Conservation (phyloP, 2,797 vertebrate species). For the Cuniculus paca region DNA sequence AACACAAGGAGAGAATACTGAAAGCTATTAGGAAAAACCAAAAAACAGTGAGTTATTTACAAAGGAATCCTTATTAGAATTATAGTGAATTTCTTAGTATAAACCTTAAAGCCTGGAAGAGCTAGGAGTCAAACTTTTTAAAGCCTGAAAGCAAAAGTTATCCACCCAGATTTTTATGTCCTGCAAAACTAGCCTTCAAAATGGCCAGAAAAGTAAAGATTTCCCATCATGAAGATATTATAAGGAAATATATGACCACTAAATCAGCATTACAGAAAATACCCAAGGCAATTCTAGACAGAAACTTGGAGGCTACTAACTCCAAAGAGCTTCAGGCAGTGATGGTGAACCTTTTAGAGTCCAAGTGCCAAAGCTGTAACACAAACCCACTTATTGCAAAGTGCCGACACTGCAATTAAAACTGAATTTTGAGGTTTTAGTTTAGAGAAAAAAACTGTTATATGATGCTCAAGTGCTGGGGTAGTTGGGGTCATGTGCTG, state of each 20-base stretch:
- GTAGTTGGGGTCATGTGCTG: neutral
- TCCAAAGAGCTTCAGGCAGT: neutral
- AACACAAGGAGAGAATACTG: neutral
- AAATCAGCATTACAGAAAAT: neutral
- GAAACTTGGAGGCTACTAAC: neutral
- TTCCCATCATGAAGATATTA: neutral
- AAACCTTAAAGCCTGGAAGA: neutral
- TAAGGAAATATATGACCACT: neutral
- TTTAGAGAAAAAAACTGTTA: neutral
- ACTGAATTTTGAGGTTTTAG: neutral
- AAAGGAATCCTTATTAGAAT: neutral
- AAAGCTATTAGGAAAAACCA: neutral
- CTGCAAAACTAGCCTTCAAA: neutral
- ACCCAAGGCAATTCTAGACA: neutral
- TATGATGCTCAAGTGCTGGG: neutral
- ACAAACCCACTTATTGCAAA: neutral
- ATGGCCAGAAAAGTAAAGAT: neutral
- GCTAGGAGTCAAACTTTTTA: neutral
- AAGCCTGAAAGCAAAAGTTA: neutral
- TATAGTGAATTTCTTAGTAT: neutral
- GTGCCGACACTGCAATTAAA: neutral
- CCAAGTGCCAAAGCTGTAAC: neutral
- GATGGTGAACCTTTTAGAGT: no score
- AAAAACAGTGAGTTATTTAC: neutral
- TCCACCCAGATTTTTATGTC: neutral